Evolutionary conservation across 2,113 vertebrate species (phyloP).

Genomic region (human (Homo sapiens)): DNA sequence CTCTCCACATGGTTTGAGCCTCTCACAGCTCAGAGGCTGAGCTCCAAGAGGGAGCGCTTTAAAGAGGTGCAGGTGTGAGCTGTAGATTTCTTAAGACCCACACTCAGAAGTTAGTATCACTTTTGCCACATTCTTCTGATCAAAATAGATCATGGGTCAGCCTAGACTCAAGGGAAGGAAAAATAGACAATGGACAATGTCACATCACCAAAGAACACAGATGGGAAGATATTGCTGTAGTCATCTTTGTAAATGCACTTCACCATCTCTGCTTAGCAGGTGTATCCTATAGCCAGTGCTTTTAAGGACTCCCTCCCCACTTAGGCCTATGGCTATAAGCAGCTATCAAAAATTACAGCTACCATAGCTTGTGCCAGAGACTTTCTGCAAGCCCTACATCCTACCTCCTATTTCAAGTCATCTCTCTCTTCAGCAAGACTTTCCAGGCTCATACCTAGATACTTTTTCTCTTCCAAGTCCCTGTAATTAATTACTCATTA

Average conservation of each 20-base stretch:
- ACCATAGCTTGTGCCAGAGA: not conserved
- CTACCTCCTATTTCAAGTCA: not conserved
- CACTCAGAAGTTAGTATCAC: not conserved
- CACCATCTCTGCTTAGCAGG: not conserved
- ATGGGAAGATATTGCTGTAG: not conserved
- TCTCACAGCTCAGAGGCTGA: not conserved
- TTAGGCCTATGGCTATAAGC: not conserved
- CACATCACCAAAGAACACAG: not conserved
- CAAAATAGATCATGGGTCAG: not conserved
- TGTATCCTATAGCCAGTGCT: not conserved
- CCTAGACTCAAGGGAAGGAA: not conserved
- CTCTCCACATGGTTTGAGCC: not conserved
- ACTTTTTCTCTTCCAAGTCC: not conserved
- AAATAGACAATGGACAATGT: not conserved
- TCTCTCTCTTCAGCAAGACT: not conserved
- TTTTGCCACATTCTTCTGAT: not conserved
- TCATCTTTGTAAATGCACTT: not conserved
- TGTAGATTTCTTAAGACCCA: not conserved
- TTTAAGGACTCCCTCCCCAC: not conserved
- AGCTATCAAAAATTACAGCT: not conserved
- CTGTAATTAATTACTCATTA: not conserved
- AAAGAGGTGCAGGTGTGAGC: not conserved
- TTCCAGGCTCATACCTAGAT: not conserved
- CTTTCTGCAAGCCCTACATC: not conserved
- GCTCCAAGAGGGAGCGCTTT: not conserved